Base-by-base conservation (phyloP, 2,113 vertebrate species). In the Pygoscelis adeliae region DNA sequence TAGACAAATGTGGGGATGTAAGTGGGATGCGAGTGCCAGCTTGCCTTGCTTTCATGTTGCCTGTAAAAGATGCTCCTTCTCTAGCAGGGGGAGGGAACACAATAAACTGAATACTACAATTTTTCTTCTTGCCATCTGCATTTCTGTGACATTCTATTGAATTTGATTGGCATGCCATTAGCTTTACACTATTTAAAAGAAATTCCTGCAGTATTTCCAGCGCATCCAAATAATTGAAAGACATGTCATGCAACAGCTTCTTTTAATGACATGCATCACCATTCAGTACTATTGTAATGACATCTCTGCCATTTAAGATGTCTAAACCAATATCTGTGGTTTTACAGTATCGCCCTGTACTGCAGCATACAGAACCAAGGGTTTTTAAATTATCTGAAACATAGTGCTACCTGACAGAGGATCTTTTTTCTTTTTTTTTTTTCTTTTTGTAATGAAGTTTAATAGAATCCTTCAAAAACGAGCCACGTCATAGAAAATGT, bases 131-230 rank as follows among this genome's bases (percentile, higher is more conserved):
- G 19, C 62, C n/a, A 77, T 80, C 66, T 95, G 46, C 53, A 80
- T 93, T 93, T 89, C 65, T 89, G 44, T 90, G 90, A 72, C 70
- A 89, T 65, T 87, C 25, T 49, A 5, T 36, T 86, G 71, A 85
- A 77, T 96, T 92, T 96, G 90, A 93, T 66, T 94, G 87, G 50
- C 92, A 92, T 86, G 53, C 38, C 58, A 86, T 95, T 97, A 92
- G 18, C 58, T 95, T 90, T 90, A 73, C 18, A 50, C 87, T 83
- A 71, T 90, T 95, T 90, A 92, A 96, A 95, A 87, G 32, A 87
- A 92, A 90, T 89, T 94, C 32, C 67, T 90, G 47, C 65, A 78
- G 76, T 93, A 86, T 92, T 94, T 97, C 52, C 26, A 92, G 83
- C 0, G 4, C 79, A 92, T 90, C 71, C 72, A 95, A 83, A 95